Evolutionary conservation across 92 coral and sea anemone genomes (phyloP).

Genomic region (Phenganax subtilis): DNA sequence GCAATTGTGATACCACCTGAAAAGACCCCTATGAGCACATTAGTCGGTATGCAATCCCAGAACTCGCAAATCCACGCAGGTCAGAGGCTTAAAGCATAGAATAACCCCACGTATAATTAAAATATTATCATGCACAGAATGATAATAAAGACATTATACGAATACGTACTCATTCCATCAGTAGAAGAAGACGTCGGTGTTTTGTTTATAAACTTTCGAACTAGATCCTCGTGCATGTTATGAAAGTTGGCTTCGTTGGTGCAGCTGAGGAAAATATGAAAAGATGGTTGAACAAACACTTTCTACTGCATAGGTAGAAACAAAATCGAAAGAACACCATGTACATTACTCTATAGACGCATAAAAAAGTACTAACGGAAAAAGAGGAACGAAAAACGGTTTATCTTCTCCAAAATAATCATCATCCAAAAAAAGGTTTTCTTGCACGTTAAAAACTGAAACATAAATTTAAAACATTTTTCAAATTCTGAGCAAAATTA

Average conservation of each 20-base stretch:
- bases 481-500: neutral
- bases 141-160: neutral
- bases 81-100: neutral
- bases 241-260: constrained; percentile 74
- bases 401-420: constrained; percentile 35
- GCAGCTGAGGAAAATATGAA: constrained; percentile 21
- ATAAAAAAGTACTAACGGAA: constrained; percentile 17
- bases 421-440: neutral
- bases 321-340: neutral
- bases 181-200: constrained; percentile 42
- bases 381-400: constrained; percentile 30
- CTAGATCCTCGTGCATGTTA: constrained; percentile 70
- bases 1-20: no score
- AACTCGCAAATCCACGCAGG: no score
- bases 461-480: neutral
- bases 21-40: no score
- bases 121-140: neutral
- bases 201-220: constrained; percentile 74
- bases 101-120: neutral
- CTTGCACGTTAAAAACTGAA: constrained; percentile 30
- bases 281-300: neutral
- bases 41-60: no score
- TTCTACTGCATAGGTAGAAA: neutral
- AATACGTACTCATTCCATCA: constrained; percentile 34
- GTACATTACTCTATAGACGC: neutral